Evolutionary conservation across 2,888 invertebrate genomes (phyloP), one percentile per base, ranked within the genome.

Genomic region (Pterobdella sp.): DNA sequence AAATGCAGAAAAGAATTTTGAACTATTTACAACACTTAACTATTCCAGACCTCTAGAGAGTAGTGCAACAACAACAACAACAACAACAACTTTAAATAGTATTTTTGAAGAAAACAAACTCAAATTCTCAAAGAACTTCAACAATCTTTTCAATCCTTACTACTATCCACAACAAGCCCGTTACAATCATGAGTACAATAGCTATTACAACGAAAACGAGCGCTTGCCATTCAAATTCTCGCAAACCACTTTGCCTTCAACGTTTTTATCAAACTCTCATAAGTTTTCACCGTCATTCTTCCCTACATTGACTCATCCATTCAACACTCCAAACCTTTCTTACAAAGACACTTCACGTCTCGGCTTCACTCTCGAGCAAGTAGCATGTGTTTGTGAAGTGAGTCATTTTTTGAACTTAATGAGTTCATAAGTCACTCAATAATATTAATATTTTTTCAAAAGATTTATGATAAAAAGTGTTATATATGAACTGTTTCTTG

Each of bases 331-430:
- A 31, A 1, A 56, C n/a, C 34, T 32, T 49, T 31, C 68, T 26
- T 42, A 3, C 68, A 68, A 29, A 10, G 42, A 49, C 26, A 26
- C 31, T 56, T 72, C 79, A 79, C 73, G 73, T 14, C 74, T 75
- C 69, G 74, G 75, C n/a, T 96, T 96, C 87, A 95, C 95, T 79
- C 94, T 94, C 87, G 95, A 96, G 86, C 96, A 98, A 86, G 96
- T 98, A 81, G 94, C 96, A 78, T 97, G 96, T 86, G 96, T 97
- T 74, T 98, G 97, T 86, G 97, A 98, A 89, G 93, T 93, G 83
- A 49, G 69, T 69, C 32, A n/a, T 34, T 49, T 69, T 1, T 1
- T 69, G 52, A 1, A 2, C 29, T 37, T 0, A 10, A n/a, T 29
- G 1, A n/a, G 22, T n/a, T 22, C 22, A 1, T 2, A 35, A 34